A percentile compares a stretch with the other conserved stretches of the same genome.
Conservation (phyloP, 1,140 invertebrate genomes). For the Rhagoletis zephyria region DNA sequence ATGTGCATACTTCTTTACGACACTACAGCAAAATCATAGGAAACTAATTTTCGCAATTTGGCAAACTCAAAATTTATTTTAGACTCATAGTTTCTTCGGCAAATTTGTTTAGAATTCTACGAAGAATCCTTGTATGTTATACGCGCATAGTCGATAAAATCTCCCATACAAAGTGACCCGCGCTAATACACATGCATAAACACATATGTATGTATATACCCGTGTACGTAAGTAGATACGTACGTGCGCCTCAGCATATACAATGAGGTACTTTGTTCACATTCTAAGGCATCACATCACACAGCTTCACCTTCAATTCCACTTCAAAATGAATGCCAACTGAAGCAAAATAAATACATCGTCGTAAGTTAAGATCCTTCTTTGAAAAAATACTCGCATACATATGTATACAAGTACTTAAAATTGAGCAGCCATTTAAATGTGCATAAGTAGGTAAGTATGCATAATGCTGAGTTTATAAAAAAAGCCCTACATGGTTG, state of each 20-base stretch:
- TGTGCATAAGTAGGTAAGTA: constrained; percentile 19
- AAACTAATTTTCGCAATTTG: no score
- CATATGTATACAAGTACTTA: background rate
- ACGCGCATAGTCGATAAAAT: no score
- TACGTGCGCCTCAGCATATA: background rate
- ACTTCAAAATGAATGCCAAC: background rate
- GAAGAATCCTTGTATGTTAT: no score
- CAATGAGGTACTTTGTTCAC: no score
- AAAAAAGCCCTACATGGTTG: no score
- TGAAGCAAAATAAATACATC: constrained; percentile 5
- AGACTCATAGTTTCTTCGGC: no score
- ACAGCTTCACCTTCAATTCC: background rate
- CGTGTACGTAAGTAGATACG: background rate
- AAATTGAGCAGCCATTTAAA: constrained; percentile 10
- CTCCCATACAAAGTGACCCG: no score
- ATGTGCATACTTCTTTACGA: no score
- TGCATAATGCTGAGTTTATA: background rate
- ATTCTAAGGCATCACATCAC: background rate
- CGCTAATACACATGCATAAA: background rate
- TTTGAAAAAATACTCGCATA: background rate
- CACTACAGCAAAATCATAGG: no score
- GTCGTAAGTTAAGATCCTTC: background rate
- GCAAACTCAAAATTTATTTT: no score
- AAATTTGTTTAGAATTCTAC: no score
- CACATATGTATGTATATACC: background rate